phyloP scores from a whole-genome alignment of 2,888 invertebrate genomes.

The Tinea semifulvella region DNA sequence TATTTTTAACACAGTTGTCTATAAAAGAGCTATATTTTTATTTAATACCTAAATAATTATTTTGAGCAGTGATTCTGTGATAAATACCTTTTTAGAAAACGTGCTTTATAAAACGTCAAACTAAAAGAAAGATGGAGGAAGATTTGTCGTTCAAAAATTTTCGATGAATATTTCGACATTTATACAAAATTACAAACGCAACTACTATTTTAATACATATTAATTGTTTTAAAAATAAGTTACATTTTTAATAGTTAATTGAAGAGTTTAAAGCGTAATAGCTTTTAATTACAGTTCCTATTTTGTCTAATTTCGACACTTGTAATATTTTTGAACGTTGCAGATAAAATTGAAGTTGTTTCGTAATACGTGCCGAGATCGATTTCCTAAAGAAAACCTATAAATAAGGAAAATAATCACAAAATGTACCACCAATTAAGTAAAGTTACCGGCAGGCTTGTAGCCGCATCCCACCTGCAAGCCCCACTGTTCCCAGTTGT shows the following conservation, averaged over 20 bases:
- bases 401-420: neutral
- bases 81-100: constrained; percentile 40
- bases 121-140: constrained; percentile 26
- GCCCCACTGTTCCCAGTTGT: constrained; percentile 56
- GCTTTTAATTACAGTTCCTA: neutral
- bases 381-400: neutral
- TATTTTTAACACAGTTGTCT: neutral
- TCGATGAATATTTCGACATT: neutral
- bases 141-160: constrained; percentile 7
- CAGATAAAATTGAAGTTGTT: constrained; percentile 22
- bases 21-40: neutral
- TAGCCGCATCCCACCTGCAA: constrained; percentile 46
- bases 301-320: neutral
- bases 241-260: no score
- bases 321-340: constrained; percentile 29
- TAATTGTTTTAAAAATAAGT: no score
- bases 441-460: constrained; percentile 51
- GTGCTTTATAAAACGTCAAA: constrained; percentile 43
- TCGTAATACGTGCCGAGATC: constrained; percentile 7
- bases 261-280: no score
- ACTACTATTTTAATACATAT: neutral
- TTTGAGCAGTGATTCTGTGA: neutral
- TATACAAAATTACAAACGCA: neutral
- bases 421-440: constrained; percentile 60
- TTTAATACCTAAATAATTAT: neutral